These are phyloP conservation scores for Muraenolepis orangiensis DNA, from an alignment of 2,797 vertebrate genomes.

Conservation along the genomic window DNA sequence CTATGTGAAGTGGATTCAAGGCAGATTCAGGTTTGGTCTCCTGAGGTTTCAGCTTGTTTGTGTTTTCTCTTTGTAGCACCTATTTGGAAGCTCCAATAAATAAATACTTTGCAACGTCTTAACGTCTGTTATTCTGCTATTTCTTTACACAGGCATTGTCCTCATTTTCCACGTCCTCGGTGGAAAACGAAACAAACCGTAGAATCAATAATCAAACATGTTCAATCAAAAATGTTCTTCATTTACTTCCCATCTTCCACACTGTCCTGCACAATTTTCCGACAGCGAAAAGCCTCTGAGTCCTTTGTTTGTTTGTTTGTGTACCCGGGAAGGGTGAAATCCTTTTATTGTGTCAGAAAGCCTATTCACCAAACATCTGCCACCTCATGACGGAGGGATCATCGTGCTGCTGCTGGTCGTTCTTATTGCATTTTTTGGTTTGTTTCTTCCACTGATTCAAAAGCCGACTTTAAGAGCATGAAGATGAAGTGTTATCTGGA, in stretches of 20 bases:
- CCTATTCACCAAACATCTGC: constrained; percentile 11
- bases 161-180: constrained; percentile 36
- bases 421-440: constrained; percentile 10
- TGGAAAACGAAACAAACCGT: constrained; percentile 28
- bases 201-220: constrained; percentile 41
- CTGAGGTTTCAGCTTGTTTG: constrained; percentile 61
- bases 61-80: constrained; percentile 63
- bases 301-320: background rate
- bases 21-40: constrained; percentile 74
- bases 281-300: constrained; percentile 16
- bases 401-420: constrained; percentile 34
- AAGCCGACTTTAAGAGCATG: constrained; percentile 31
- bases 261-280: constrained; percentile 5
- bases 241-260: background rate
- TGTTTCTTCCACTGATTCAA: constrained; percentile 24
- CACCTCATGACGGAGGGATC: constrained; percentile 30
- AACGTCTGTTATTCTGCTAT: constrained; percentile 45
- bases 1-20: constrained; percentile 54
- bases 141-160: constrained; percentile 34
- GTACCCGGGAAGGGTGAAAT: constrained; percentile 26
- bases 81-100: constrained; percentile 59
- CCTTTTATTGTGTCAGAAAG: constrained; percentile 26
- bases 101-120: constrained; percentile 57
- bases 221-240: background rate
- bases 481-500: constrained; percentile 24